Conservation (phyloP, 1,140 invertebrate genomes). For the Brachionus rotundiformis region DNA sequence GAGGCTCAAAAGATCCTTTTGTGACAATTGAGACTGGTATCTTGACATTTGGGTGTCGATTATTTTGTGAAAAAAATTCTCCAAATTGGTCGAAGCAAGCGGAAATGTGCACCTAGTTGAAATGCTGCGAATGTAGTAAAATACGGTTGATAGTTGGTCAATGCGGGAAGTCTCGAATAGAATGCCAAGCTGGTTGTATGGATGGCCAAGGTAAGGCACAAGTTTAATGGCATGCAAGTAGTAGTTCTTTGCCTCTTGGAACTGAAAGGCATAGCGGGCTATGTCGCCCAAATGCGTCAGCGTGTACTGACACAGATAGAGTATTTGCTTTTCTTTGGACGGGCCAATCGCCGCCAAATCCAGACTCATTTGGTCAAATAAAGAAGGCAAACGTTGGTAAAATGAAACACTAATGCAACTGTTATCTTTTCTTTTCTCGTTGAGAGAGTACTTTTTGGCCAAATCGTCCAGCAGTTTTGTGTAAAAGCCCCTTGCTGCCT, state of each 20-base stretch:
- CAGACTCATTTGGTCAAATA: slow-evolving; percentile 11
- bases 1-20: slow-evolving; percentile 30
- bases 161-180: slow-evolving; percentile 30
- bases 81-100: slow-evolving; percentile 42
- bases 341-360: neutral
- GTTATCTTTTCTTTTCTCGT: neutral
- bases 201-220: slow-evolving; percentile 42
- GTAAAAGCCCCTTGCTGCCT: slow-evolving; percentile 45
- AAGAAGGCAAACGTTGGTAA: slow-evolving; percentile 2
- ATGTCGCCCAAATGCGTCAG: slow-evolving; percentile 48
- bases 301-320: slow-evolving; percentile 34
- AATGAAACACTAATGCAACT: neutral
- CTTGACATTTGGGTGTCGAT: slow-evolving; percentile 19
- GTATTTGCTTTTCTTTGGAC: slow-evolving; percentile 18
- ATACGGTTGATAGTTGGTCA: slow-evolving; percentile 21
- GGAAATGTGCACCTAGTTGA: slow-evolving; percentile 28
- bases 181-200: slow-evolving; percentile 52
- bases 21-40: slow-evolving; percentile 24
- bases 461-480: slow-evolving; percentile 15
- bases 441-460: neutral
- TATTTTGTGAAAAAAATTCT: slow-evolving; percentile 48
- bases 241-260: slow-evolving; percentile 32
- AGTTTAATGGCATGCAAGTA: slow-evolving; percentile 47
- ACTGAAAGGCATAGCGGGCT: slow-evolving; percentile 26
- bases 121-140: slow-evolving; percentile 48